Percentiles rank a stretch among this genome's conserved stretches.
phyloP scores from a whole-genome alignment of 2,113 vertebrate genomes.

The Sylvicapra grimmia region DNA sequence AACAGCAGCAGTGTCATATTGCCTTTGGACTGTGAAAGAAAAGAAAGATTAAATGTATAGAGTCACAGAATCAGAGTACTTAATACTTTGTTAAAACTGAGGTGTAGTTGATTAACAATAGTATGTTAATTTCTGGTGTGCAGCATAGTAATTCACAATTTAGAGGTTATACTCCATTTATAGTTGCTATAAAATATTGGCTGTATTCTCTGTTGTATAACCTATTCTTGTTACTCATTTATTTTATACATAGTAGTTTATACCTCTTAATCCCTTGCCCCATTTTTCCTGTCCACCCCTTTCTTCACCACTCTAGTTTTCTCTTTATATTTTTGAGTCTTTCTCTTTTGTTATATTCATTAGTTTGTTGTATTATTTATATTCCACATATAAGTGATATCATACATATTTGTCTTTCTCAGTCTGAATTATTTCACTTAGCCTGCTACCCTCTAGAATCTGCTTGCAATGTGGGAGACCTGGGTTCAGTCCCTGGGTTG shows the following conservation, averaged over 20 bases:
- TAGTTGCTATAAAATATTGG: not conserved
- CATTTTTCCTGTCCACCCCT: not conserved
- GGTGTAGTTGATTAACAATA: not conserved
- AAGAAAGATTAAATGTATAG: not conserved
- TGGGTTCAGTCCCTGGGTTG: too few species aligned
- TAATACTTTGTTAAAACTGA: not conserved
- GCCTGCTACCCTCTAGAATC: not conserved
- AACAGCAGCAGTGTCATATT: not conserved
- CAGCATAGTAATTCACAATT: not conserved
- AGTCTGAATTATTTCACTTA: not conserved
- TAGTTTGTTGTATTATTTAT: not conserved
- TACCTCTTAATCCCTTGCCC: not conserved
- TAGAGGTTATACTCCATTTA: not conserved
- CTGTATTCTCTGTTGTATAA: not conserved
- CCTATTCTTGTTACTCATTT: not conserved
- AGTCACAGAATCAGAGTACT: not conserved
- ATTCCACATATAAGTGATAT: not conserved
- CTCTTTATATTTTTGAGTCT: not conserved
- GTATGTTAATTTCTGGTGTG: not conserved
- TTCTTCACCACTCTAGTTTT: not conserved
- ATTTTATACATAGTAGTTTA: not conserved
- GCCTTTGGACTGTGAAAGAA: not conserved
- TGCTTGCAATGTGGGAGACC: not conserved
- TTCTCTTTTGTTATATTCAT: not conserved
- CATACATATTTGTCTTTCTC: not conserved